Percentiles rank a stretch among this genome's conserved stretches.
These are phyloP conservation scores for Spodoptera picta DNA, from an alignment of 2,888 invertebrate genomes.

Conservation along the genomic window DNA sequence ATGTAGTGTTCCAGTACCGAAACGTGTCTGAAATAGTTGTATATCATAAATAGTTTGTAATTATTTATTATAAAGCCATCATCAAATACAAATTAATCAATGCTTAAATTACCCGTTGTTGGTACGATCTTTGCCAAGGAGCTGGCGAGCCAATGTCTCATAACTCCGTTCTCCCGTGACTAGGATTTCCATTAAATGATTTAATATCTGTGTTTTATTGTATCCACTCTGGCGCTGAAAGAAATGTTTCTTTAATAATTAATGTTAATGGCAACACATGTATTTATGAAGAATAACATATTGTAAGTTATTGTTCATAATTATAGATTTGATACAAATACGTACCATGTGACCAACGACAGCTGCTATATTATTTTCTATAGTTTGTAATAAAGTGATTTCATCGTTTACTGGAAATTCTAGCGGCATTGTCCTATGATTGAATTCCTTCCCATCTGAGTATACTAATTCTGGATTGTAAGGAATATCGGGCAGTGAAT, in stretches of 20 bases:
- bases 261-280: not conserved
- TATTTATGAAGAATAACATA: not conserved
- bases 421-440: slow-evolving; percentile 83
- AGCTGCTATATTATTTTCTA: slow-evolving; percentile 74
- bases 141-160: slow-evolving; percentile 70
- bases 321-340: slow-evolving; percentile 9
- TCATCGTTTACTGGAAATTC: slow-evolving; percentile 74
- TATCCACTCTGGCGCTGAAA: slow-evolving; percentile 77
- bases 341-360: slow-evolving; percentile 77
- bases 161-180: slow-evolving; percentile 78
- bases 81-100: slow-evolving; percentile 43
- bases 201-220: slow-evolving; percentile 79
- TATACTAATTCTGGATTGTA: slow-evolving; percentile 90
- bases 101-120: slow-evolving; percentile 68
- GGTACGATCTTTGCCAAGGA: slow-evolving; percentile 66
- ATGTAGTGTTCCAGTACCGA: slow-evolving; percentile 84
- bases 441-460: slow-evolving; percentile 90
- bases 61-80: slow-evolving; percentile 40
- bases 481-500: slow-evolving; percentile 80
- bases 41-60: slow-evolving; percentile 32
- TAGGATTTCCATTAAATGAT: slow-evolving; percentile 79
- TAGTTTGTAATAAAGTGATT: slow-evolving; percentile 68
- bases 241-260: slow-evolving; percentile 55
- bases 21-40: slow-evolving; percentile 69
- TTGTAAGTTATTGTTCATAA: not conserved